Conservation (phyloP, 2,113 vertebrate genomes). For the Brienomyrus longianalis region DNA sequence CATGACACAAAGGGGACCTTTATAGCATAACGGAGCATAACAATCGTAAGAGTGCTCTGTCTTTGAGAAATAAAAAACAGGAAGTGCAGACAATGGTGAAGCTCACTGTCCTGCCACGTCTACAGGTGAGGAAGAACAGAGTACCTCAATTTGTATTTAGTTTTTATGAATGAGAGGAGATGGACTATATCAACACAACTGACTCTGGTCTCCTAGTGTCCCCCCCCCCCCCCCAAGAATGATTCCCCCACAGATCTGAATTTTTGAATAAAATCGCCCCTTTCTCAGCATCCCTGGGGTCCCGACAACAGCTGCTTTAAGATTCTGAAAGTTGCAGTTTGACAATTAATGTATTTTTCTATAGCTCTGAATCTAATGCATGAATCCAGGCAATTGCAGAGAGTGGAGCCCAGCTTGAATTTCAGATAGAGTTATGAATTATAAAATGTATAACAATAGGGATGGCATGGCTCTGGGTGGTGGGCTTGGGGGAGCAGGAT, state of each 20-base stretch:
- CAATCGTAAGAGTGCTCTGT: not conserved
- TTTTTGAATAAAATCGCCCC: not conserved
- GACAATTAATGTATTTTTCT: not conserved
- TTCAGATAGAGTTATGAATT: not conserved
- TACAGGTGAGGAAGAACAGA: not conserved
- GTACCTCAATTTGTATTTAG: not conserved
- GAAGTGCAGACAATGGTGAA: not conserved
- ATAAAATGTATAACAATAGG: not conserved
- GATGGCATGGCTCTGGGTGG: not conserved
- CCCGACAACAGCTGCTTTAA: not conserved
- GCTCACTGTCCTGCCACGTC: not conserved
- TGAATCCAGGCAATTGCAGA: not conserved
- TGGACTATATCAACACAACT: not conserved
- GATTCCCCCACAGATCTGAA: not conserved
- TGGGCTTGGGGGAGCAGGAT: not conserved
- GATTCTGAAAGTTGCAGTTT: not conserved
- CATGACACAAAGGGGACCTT: too few relatives aligned
- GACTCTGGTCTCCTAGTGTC: not conserved
- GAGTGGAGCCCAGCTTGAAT: not conserved
- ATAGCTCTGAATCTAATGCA: not conserved
- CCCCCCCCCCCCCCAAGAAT: not conserved
- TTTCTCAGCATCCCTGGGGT: not conserved
- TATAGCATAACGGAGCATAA: not conserved
- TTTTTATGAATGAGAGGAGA: not conserved
- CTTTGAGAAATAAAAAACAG: not conserved